A percentile compares a stretch with the other conserved stretches of the same genome.
These are phyloP conservation scores for Coturnix japonica DNA, from an alignment of 2,113 vertebrate genomes.

Conservation along the genomic window DNA sequence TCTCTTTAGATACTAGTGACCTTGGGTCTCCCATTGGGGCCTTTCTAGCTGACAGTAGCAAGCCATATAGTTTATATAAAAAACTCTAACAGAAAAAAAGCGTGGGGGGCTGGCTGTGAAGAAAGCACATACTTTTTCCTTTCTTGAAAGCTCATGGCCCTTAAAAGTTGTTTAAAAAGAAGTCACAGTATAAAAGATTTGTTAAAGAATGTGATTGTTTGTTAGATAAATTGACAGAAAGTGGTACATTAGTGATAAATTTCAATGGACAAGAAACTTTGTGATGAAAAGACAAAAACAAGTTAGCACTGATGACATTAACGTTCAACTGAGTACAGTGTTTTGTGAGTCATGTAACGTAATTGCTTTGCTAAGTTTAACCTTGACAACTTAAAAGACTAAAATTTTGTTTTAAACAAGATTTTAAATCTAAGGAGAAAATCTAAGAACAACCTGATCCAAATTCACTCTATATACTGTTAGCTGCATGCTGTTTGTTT, in stretches of 20 bases:
- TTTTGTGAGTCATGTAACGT: background rate
- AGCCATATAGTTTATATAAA: background rate
- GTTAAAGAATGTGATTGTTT: background rate
- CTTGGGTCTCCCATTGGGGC: constrained; percentile 25
- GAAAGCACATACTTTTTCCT: background rate
- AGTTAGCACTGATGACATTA: background rate
- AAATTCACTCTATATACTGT: background rate
- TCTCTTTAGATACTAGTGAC: constrained; percentile 30
- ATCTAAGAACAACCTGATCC: constrained; percentile 16
- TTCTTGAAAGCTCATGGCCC: background rate
- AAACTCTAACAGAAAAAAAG: background rate
- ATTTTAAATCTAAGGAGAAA: constrained; percentile 1
- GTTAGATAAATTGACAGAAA: background rate
- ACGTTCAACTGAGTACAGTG: background rate
- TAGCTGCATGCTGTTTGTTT: constrained; percentile 21
- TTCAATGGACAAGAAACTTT: background rate
- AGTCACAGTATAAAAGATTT: background rate
- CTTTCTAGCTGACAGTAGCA: constrained; percentile 9
- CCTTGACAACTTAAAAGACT: background rate
- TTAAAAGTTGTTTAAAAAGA: background rate
- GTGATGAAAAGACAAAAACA: background rate
- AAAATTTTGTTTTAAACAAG: background rate
- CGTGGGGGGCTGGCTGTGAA: accelerated
- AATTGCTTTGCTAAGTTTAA: constrained; percentile 14
- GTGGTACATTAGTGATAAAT: background rate